Base-by-base conservation (phyloP, 1,140 invertebrate genomes). In the Meloidogyne exigua region DNA sequence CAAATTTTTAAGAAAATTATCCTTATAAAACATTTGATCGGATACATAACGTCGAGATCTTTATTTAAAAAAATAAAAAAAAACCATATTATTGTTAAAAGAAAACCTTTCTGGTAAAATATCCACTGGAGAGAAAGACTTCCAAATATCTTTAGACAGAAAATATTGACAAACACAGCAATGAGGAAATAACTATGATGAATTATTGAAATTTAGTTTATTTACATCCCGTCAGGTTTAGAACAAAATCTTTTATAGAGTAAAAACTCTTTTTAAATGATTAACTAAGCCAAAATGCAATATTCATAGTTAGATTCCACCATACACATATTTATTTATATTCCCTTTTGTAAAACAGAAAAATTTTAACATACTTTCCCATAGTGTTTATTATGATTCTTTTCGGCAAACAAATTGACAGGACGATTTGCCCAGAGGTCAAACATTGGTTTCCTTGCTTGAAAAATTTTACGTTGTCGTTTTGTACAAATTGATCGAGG, bases 151-250 rank as follows among this genome's bases (percentile, higher is more conserved):
- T 67, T 64, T 64, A 15, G 68, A 64, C 28, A 80, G 2, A 65
- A 79, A 79, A 25, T 81, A 81, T 32, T 79, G 77, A 44, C 77
- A 79, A 12, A 79, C 77, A 75, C 67, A 49, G 26, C 68, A 79
- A 67, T 79, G 77, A 44, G 79, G 77, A 66, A 28, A 79, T 15
- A 44, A 39, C 25, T 42, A n/a, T n/a, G n/a, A n/a, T n/a, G n/a
- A n/a, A n/a, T n/a, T n/a, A n/a, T n/a, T n/a, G n/a, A n/a, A n/a
- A n/a, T n/a, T n/a, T n/a, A n/a, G n/a, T n/a, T n/a, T n/a, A n/a
- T n/a, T n/a, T n/a, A n/a, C n/a, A n/a, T n/a, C n/a, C n/a, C n/a
- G n/a, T n/a, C n/a, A n/a, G n/a, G n/a, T n/a, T n/a, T n/a, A n/a
- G n/a, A n/a, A n/a, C n/a, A n/a, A n/a, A n/a, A n/a, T n/a, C n/a